These are phyloP conservation scores for Lysandra bellargus DNA, from an alignment of 2,888 invertebrate genomes.

Conservation along the genomic window DNA sequence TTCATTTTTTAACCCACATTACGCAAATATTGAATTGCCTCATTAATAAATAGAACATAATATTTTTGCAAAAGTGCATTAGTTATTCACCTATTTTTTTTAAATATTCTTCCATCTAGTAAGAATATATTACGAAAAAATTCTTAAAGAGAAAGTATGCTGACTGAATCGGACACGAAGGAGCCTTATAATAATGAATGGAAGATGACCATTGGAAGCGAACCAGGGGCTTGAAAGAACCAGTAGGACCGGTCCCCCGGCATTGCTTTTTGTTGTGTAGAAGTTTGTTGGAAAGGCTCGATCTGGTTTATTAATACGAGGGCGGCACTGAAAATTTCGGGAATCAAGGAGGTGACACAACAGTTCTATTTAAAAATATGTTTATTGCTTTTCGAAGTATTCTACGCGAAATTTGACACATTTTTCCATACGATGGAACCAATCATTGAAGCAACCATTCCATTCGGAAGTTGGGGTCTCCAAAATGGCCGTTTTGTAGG, in stretches of 20 bases:
- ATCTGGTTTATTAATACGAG: slow-evolving; percentile 27
- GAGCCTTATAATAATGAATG: slow-evolving; percentile 49
- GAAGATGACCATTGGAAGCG: slow-evolving; percentile 48
- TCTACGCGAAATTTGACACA: too few species aligned
- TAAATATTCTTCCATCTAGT: not conserved
- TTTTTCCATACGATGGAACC: too few species aligned
- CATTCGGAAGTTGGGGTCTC: too few species aligned
- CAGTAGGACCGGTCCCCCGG: slow-evolving; percentile 62
- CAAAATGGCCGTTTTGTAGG: too few species aligned
- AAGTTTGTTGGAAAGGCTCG: slow-evolving; percentile 41
- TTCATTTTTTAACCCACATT: too few species aligned
- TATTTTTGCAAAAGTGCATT: not conserved
- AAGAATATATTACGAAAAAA: not conserved
- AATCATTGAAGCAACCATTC: too few species aligned
- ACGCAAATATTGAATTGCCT: too few species aligned
- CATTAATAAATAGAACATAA: not conserved
- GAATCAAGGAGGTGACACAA: too few species aligned
- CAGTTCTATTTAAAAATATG: too few species aligned
- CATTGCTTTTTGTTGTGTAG: slow-evolving; percentile 58
- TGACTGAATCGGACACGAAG: slow-evolving; percentile 27
- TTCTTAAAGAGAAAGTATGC: slow-evolving; percentile 30
- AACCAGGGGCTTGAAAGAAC: slow-evolving; percentile 51
- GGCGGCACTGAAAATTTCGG: too few species aligned
- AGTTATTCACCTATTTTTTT: not conserved
- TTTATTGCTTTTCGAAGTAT: too few species aligned